phyloP scores from a whole-genome alignment of 2,113 vertebrate species.

The Xenopus tropicalis region UCB_Xtro_10.0 CM004450.2:11436001-11436500 shows the following conservation, averaged over 20 bases:
- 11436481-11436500: too few relatives aligned
- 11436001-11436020: too few relatives aligned
- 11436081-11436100: constrained; percentile 20
- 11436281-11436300: not conserved
- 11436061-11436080: not conserved
- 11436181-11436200: not conserved
- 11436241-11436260: not conserved
- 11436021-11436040: too few relatives aligned
- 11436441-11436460: too few relatives aligned
- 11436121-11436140: constrained; percentile 33
- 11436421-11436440: too few relatives aligned
- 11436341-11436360: too few relatives aligned
- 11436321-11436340: too few relatives aligned
- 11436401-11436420: too few relatives aligned
- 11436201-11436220: not conserved
- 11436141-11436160: constrained; percentile 23
- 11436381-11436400: too few relatives aligned
- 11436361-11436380: too few relatives aligned
- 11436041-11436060: too few relatives aligned
- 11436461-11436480: too few relatives aligned
- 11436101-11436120: constrained; percentile 22
- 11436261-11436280: not conserved
- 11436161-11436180: constrained; percentile 34
- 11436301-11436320: not conserved
- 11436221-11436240: not conserved